Evolutionary conservation across 2,888 invertebrate species (phyloP).

Genomic region (Cryptus armator): DNA sequence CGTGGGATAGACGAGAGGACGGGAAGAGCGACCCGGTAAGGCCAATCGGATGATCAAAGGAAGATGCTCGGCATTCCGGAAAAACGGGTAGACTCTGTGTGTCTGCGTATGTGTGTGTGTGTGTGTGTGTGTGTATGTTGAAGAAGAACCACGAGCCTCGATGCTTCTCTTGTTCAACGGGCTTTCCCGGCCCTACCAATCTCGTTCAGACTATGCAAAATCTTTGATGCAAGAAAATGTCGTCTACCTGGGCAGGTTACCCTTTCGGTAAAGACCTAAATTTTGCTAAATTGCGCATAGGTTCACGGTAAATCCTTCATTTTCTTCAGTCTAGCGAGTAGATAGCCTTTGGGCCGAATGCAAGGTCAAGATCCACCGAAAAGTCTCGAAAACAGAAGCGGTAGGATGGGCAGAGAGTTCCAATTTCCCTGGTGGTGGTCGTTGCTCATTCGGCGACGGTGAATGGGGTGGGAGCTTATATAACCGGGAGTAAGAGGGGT

Average conservation of each 20-base stretch:
- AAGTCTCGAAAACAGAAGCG: constrained; percentile 11
- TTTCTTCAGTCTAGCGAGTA: not conserved
- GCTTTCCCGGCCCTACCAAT: constrained; percentile 44
- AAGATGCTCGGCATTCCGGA: constrained; percentile 66
- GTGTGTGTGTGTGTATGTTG: not conserved
- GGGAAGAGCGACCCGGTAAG: constrained; percentile 22
- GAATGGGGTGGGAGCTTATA: not conserved
- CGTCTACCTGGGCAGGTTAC: constrained; percentile 1
- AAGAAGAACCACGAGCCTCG: not conserved
- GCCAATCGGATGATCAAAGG: constrained; percentile 66
- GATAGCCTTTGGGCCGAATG: constrained; percentile 6
- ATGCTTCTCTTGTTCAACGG: constrained; percentile 16
- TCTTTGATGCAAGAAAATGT: constrained; percentile 53
- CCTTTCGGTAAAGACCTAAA: constrained; percentile 12
- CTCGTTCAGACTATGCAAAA: constrained; percentile 54
- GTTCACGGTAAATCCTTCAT: not conserved
- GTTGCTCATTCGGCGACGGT: constrained; percentile 22
- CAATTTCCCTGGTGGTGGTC: constrained; percentile 20
- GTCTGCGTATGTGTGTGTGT: constrained; percentile 5
- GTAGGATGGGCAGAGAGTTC: not conserved
- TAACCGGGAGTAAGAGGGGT: not conserved
- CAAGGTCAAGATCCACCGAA: constrained; percentile 33
- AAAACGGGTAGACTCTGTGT: constrained; percentile 56
- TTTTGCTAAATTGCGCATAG: constrained; percentile 14
- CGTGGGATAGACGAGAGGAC: constrained; percentile 49